Evolutionary conservation across 2,797 vertebrate genomes (phyloP).

Genomic region (Ctenopoma multispine): DNA sequence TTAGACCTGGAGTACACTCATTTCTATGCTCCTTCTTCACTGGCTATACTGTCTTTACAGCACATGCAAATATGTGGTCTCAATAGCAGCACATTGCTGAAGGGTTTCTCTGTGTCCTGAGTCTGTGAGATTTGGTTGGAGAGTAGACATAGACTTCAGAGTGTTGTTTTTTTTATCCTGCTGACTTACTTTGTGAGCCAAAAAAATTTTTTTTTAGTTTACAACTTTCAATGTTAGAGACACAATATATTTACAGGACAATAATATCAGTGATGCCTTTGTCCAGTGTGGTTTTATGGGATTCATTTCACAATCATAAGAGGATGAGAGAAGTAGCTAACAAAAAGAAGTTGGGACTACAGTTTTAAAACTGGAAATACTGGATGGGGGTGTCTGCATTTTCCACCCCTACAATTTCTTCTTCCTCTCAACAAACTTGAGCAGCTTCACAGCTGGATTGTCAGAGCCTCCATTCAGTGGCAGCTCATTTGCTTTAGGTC

Average conservation of each 20-base stretch:
- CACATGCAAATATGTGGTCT: slow-evolving; percentile 55
- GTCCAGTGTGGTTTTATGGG: background rate
- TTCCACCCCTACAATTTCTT: background rate
- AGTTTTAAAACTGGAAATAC: slow-evolving; percentile 50
- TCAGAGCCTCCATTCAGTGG: background rate
- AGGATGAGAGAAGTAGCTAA: background rate
- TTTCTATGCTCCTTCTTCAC: slow-evolving; percentile 4
- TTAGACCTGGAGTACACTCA: background rate
- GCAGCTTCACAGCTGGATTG: slow-evolving; percentile 25
- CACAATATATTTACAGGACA: background rate
- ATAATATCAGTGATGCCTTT: background rate
- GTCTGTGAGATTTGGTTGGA: slow-evolving; percentile 1
- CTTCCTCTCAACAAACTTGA: background rate
- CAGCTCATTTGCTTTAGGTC: slow-evolving; percentile 9
- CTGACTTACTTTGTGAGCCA: background rate
- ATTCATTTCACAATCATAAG: slow-evolving; percentile 12
- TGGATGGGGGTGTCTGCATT: slow-evolving; percentile 4
- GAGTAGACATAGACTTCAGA: slow-evolving; percentile 2
- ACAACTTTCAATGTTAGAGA: background rate
- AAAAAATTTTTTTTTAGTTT: background rate
- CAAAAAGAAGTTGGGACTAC: background rate
- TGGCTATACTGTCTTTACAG: slow-evolving; percentile 2
- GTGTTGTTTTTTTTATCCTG: too few species aligned
- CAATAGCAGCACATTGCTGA: slow-evolving; percentile 13
- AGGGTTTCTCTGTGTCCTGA: slow-evolving; percentile 43